Evolutionary conservation across 2,888 invertebrate species (phyloP).

Genomic region (Eledone cirrhosa): DNA sequence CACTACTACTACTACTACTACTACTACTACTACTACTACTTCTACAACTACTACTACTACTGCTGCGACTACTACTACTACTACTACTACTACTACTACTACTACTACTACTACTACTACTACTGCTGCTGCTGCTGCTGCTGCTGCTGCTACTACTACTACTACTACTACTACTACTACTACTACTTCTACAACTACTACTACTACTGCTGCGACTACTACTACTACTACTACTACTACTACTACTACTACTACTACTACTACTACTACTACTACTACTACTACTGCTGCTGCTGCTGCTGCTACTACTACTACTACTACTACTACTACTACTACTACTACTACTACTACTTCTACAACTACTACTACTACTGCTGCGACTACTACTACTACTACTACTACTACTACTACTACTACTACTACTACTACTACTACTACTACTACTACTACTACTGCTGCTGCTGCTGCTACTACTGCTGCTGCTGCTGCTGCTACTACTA

Average conservation of each 20-base stretch:
- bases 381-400: too few species aligned
- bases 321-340: slow-evolving; percentile 32
- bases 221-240: too few species aligned
- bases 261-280: slow-evolving; percentile 31
- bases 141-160: slow-evolving; percentile 34
- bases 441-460: slow-evolving; percentile 34
- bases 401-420: slow-evolving; percentile 34
- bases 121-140: slow-evolving; percentile 33
- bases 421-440: slow-evolving; percentile 34
- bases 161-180: slow-evolving; percentile 30
- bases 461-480: slow-evolving; percentile 32
- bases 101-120: too few species aligned
- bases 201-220: too few species aligned
- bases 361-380: too few species aligned
- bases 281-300: slow-evolving; percentile 32
- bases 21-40: too few species aligned
- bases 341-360: slow-evolving; percentile 30
- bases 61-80: too few species aligned
- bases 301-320: slow-evolving; percentile 34
- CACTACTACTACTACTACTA: too few species aligned
- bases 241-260: slow-evolving; percentile 32
- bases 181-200: slow-evolving; percentile 29
- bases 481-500: slow-evolving; percentile 34
- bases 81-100: too few species aligned
- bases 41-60: too few species aligned